A percentile compares a stretch with the other conserved stretches of the same genome.
Conservation (phyloP, 2,113 vertebrate genomes). For the Pterophyllum scalare region DNA sequence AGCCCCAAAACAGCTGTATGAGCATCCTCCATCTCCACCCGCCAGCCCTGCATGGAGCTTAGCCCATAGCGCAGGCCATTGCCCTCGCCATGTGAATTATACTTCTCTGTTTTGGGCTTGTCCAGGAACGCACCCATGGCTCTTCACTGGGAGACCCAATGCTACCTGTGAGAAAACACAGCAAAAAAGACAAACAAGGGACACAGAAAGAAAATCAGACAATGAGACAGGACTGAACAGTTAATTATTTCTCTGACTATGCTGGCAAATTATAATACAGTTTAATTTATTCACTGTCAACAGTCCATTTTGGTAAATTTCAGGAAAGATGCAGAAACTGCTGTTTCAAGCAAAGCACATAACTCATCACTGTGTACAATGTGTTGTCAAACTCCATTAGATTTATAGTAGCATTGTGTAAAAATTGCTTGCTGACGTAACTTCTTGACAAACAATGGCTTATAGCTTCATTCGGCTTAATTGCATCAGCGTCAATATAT, state of each 20-base stretch:
- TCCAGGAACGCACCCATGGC: slow-evolving; percentile 99
- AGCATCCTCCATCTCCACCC: slow-evolving; percentile 99
- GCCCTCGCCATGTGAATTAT: slow-evolving; percentile 92
- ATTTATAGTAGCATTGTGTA: background rate
- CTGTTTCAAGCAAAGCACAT: background rate
- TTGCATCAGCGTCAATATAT: background rate
- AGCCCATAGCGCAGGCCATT: slow-evolving; percentile 94
- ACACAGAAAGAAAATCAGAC: background rate
- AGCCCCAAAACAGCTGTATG: slow-evolving; percentile 95
- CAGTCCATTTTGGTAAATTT: background rate
- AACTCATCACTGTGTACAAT: background rate
- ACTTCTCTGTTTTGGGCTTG: slow-evolving; percentile 99
- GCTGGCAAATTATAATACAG: background rate
- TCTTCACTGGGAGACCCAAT: slow-evolving; percentile 75
- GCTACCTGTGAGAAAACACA: slow-evolving; percentile 74
- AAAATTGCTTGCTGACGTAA: background rate
- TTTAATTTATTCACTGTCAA: background rate
- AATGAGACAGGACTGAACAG: background rate
- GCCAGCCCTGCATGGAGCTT: slow-evolving; percentile 99
- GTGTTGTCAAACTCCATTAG: background rate
- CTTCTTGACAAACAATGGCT: too few species aligned
- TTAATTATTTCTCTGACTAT: background rate
- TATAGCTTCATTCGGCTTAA: too few species aligned
- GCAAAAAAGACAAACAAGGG: slow-evolving; percentile 18
- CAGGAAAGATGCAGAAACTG: background rate